A percentile compares a stretch with the other conserved stretches of the same genome.
Evolutionary conservation across 2,888 invertebrate genomes (phyloP).

Genomic region (Xylota segnis): DNA sequence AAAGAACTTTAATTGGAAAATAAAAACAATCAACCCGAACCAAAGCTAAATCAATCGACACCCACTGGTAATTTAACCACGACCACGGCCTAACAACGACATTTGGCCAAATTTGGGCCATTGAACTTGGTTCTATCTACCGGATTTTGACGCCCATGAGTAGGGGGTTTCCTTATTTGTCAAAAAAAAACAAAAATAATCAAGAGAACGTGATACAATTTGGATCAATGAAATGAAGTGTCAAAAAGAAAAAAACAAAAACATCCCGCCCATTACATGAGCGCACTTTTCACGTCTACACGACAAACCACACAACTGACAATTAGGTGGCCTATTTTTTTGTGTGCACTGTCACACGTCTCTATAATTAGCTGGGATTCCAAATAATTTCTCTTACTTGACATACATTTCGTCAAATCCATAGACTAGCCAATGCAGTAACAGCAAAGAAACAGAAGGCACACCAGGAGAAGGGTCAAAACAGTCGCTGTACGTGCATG

Average conservation of each 20-base stretch:
- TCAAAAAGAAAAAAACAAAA: conserved; percentile 17
- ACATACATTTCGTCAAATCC: conserved; percentile 55
- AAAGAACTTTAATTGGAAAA: conserved; percentile 4
- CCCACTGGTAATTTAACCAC: conserved; percentile 54
- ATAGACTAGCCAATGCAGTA: conserved; percentile 14
- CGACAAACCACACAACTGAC: conserved; percentile 39
- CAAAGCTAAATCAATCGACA: conserved; percentile 30
- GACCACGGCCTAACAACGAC: not conserved
- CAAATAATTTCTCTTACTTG: conserved; percentile 60
- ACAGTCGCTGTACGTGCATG: conserved; percentile 31
- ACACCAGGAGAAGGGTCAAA: conserved; percentile 29
- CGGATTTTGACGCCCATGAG: conserved; percentile 53
- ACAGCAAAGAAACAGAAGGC: not conserved
- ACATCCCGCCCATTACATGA: conserved; percentile 26
- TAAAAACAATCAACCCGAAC: conserved; percentile 8
- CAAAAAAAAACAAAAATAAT: conserved; percentile 27
- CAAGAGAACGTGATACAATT: conserved; percentile 67
- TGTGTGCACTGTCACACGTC: conserved; percentile 22
- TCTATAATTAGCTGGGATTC: conserved; percentile 60
- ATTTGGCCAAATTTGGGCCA: conserved; percentile 69
- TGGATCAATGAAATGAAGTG: conserved; percentile 45
- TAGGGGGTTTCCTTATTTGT: conserved; percentile 50
- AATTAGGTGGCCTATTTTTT: conserved; percentile 66
- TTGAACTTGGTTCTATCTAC: conserved; percentile 58
- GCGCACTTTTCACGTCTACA: conserved; percentile 34